These are phyloP conservation scores for Caenorhabditis sp. DNA, from an alignment of 2,888 invertebrate genomes.

Conservation along the genomic window DNA sequence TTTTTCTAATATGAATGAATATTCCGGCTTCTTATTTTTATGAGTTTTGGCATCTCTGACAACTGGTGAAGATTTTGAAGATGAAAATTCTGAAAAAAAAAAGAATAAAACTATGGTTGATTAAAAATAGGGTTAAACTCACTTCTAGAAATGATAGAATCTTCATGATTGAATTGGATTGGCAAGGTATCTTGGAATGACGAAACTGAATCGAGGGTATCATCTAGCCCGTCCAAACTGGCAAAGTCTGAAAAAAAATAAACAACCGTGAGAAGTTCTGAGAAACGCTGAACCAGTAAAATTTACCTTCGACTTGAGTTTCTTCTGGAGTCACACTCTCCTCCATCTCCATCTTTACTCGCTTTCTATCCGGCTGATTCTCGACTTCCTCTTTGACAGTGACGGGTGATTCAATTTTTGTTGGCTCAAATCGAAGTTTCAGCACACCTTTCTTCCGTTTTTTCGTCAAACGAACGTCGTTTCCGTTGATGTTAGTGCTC, in stretches of 20 bases:
- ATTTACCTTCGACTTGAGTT: background rate
- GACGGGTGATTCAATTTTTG: background rate
- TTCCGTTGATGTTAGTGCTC: background rate
- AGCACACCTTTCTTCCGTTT: background rate
- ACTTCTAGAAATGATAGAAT: too few species aligned
- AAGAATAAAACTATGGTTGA: too few species aligned
- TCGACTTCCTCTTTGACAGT: background rate
- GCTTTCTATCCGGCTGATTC: conserved; percentile 4
- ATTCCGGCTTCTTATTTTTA: background rate
- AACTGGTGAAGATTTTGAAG: background rate
- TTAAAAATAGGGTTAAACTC: too few species aligned
- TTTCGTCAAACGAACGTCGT: background rate
- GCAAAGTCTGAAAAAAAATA: too few species aligned
- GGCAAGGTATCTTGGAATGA: background rate
- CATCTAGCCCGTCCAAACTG: too few species aligned
- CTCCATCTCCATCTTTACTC: conserved; percentile 4
- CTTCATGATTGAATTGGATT: too few species aligned
- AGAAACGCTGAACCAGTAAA: too few species aligned
- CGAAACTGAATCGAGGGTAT: too few species aligned
- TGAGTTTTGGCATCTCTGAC: background rate
- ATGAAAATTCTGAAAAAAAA: background rate
- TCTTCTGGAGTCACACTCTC: background rate
- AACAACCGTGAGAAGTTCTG: too few species aligned
- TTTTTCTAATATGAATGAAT: background rate
- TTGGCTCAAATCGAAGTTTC: background rate